Percentiles rank a stretch among this genome's conserved stretches.
Conservation (phyloP, 2,113 vertebrate species). For the Pseudopodoces humilis region DNA sequence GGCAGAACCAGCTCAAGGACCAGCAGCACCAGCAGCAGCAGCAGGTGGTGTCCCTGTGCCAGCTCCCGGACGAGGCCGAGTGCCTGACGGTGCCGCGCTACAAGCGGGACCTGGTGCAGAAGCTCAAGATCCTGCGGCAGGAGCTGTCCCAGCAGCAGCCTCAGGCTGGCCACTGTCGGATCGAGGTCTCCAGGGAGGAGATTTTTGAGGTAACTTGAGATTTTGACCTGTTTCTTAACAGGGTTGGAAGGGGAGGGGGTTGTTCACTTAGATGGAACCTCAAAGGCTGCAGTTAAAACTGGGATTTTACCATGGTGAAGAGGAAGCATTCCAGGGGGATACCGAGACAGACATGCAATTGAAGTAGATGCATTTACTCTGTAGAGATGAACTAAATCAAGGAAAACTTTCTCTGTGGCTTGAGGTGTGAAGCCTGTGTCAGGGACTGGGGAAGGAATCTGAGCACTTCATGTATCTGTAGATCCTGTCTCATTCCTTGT, state of each 20-base stretch:
- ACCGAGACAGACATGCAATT: not conserved
- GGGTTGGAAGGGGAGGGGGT: not conserved
- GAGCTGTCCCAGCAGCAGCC: slow-evolving; percentile 98
- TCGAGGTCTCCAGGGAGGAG: slow-evolving; percentile 97
- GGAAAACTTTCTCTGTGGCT: not conserved
- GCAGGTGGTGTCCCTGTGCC: slow-evolving; percentile 82
- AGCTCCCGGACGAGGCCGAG: slow-evolving; percentile 89
- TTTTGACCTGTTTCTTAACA: not conserved
- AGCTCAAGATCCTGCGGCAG: slow-evolving; percentile 95
- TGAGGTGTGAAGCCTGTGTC: not conserved
- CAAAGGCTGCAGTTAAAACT: not conserved
- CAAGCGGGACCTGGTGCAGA: slow-evolving; percentile 97
- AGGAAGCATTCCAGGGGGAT: not conserved
- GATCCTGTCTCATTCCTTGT: not conserved
- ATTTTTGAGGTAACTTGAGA: slow-evolving; percentile 89
- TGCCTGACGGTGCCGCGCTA: slow-evolving; percentile 93
- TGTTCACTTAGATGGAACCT: not conserved
- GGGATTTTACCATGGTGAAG: not conserved
- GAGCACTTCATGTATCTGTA: accelerated
- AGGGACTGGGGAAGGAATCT: not conserved
- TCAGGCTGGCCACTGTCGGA: slow-evolving; percentile 96
- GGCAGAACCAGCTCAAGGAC: slow-evolving; percentile 87
- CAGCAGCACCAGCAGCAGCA: slow-evolving; percentile 80
- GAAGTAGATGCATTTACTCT: not conserved
- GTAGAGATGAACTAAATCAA: not conserved